Evolutionary conservation across 2,797 vertebrate genomes (phyloP).

Genomic region (Gastrophryne carolinensis): DNA sequence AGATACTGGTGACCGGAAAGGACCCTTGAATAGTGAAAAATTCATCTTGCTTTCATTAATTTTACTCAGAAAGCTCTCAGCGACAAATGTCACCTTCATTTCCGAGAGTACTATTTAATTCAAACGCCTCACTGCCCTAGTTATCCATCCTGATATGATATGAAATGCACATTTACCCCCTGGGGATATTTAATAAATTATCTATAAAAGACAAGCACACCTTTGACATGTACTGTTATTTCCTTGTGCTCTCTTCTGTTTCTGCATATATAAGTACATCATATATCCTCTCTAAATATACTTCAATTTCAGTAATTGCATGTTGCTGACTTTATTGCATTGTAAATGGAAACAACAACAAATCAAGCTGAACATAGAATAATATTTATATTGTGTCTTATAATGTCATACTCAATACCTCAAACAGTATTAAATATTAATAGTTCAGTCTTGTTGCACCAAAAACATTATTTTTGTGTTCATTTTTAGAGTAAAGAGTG

Average conservation of each 20-base stretch:
- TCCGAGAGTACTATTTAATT: background rate
- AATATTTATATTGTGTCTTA: background rate
- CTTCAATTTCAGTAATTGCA: slow-evolving; percentile 12
- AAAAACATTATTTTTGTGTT: too few relatives aligned
- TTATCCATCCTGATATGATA: background rate
- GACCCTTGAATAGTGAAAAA: too few relatives aligned
- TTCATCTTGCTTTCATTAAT: too few relatives aligned
- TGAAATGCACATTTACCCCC: background rate
- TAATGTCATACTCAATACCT: slow-evolving; percentile 7
- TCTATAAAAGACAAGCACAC: background rate
- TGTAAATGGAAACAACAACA: background rate
- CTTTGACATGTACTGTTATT: slow-evolving; percentile 5
- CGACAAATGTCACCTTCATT: background rate
- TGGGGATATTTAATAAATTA: background rate
- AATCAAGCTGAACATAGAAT: too few relatives aligned
- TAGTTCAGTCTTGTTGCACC: too few relatives aligned
- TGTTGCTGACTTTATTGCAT: background rate
- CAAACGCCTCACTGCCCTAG: background rate
- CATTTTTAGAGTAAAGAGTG: too few relatives aligned
- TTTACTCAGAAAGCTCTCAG: too few relatives aligned
- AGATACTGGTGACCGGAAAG: too few relatives aligned
- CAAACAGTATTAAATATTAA: too few relatives aligned
- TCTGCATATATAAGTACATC: slow-evolving; percentile 5
- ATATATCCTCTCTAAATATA: background rate
- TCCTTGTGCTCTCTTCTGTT: background rate